Evolutionary conservation across 2,888 invertebrate species (phyloP).

Genomic region (Phorcus lineatus): DNA sequence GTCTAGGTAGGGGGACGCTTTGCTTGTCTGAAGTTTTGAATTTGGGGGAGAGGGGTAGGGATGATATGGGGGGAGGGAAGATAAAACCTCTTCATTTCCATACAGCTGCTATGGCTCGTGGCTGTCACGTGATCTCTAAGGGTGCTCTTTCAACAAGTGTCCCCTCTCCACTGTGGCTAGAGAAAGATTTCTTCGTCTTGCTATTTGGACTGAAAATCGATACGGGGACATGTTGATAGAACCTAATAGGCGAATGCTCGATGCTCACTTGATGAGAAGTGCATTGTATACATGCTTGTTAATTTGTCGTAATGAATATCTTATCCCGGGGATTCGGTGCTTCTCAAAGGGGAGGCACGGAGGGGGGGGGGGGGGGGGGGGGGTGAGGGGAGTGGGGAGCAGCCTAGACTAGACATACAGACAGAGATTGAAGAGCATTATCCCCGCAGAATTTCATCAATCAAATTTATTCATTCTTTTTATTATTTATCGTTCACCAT

Average conservation of each 20-base stretch:
- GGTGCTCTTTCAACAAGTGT: background rate
- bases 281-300: conserved; percentile 7
- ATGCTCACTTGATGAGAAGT: background rate
- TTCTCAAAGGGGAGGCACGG: background rate
- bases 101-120: background rate
- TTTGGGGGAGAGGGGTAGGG: background rate
- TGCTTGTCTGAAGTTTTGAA: too few species aligned
- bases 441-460: background rate
- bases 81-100: conserved; percentile 7
- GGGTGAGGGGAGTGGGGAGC: background rate
- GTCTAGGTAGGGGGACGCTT: too few species aligned
- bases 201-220: background rate
- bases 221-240: background rate
- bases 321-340: background rate
- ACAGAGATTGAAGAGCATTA: background rate
- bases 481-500: background rate
- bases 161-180: background rate
- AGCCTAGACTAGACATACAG: background rate
- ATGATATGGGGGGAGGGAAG: background rate
- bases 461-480: background rate
- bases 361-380: background rate
- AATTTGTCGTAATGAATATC: conserved; percentile 10
- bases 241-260: conserved; percentile 1
- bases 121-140: background rate
- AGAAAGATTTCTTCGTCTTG: background rate